Conservation (phyloP, 2,888 invertebrate species). For the Philonicus albiceps region DNA sequence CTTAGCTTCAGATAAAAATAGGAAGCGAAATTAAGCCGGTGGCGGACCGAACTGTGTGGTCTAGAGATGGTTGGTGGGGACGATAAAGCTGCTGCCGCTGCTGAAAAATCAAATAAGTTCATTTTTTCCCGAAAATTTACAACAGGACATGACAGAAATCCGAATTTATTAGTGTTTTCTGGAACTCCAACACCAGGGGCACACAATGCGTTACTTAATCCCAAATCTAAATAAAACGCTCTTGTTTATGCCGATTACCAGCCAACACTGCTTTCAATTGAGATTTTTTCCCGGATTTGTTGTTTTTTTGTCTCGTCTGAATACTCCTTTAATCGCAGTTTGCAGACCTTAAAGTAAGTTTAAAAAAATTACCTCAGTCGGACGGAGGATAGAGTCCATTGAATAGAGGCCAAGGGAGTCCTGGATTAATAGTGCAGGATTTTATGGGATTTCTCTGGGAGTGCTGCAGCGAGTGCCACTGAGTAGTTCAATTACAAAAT, state of each 20-base stretch:
- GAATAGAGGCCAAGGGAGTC: background rate
- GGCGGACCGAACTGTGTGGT: background rate
- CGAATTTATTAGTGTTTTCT: slow-evolving; percentile 38
- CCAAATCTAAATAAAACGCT: slow-evolving; percentile 36
- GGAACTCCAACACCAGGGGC: slow-evolving; percentile 23
- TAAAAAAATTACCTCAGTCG: background rate
- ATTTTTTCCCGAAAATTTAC: slow-evolving; percentile 26
- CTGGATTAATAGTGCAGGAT: background rate
- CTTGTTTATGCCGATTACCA: slow-evolving; percentile 31
- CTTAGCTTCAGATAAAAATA: background rate
- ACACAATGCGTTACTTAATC: slow-evolving; percentile 35
- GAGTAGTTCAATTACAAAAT: background rate
- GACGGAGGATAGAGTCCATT: background rate
- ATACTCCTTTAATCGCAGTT: background rate
- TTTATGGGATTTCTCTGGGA: background rate
- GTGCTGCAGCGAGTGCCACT: background rate
- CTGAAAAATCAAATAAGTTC: slow-evolving; percentile 48
- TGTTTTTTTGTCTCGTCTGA: background rate
- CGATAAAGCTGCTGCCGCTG: slow-evolving; percentile 35
- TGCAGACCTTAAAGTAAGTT: background rate
- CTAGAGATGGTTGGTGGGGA: slow-evolving; percentile 1
- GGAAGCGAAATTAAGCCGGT: slow-evolving; percentile 14
- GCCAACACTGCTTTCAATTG: background rate
- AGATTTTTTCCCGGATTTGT: background rate
- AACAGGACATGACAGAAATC: slow-evolving; percentile 35